Evolutionary conservation across 1,140 invertebrate genomes (phyloP), one percentile per base, ranked within the genome.

Genomic region (Sycobia sp.): DNA sequence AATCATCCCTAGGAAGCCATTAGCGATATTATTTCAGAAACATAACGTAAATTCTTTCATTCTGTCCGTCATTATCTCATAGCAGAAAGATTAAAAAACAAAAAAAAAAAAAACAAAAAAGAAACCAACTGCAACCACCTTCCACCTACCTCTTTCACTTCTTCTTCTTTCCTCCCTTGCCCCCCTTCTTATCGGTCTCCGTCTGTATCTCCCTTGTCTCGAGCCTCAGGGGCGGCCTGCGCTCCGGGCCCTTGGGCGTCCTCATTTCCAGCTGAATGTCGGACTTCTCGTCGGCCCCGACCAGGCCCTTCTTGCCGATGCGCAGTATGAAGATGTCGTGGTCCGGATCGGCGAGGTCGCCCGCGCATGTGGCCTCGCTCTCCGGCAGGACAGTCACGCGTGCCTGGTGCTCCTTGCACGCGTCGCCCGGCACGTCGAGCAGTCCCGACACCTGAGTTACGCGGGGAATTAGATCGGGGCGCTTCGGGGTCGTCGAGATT

Each of bases 241-340:
- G 69, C 18, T 80, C 79, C 0, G 60, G 56, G 0, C 75, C 76
- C 20, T 79, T 79, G 0, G 81, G 81, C 0, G 81, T 82, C 20
- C 71, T 76, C 72, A 82, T 74, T 36, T 82, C 79, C 27, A 82
- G 25, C 41, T 82, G 79, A 39, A 82, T 66, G 22, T 80, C 79
- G 0, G 75, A 78, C 57, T 82, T 82, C 29, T 82, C 78, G 0
- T 67, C 74, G 0, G 69, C 71, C 0, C 75, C 74, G 0, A 82
- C 80, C 0, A 82, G 64, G 0, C 78, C 79, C 29, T 80, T 82
- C 32, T 82, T 82, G 1, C 81, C 80, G 5, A 82, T 82, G 22
- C 78, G 67, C 4, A 82, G 67, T 2, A 82, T 71, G 27, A 82
- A 82, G 9, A 81, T 62, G 59, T 82, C 80, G 36, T 79, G 71